Percentiles rank a stretch among this genome's conserved stretches.
Evolutionary conservation across 2,797 vertebrate genomes (phyloP).

Genomic region (Pantherophis vulpinus): DNA sequence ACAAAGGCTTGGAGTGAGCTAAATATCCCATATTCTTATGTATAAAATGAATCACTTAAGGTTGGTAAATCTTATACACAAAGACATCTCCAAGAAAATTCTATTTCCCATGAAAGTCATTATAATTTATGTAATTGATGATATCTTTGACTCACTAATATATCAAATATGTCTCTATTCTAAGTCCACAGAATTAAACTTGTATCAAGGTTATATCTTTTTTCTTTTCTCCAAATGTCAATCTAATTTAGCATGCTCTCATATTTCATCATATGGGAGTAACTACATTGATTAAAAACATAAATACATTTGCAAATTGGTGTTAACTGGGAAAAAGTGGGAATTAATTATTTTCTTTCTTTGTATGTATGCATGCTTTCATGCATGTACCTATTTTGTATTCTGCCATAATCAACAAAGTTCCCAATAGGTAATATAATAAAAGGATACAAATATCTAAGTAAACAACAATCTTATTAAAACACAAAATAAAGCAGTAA

Average conservation of each 20-base stretch:
- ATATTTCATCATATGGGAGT: background rate
- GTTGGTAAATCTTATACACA: conserved; percentile 1
- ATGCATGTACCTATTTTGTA: background rate
- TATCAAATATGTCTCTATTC: background rate
- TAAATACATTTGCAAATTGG: background rate
- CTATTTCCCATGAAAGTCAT: background rate
- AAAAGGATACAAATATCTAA: background rate
- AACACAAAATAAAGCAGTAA: background rate
- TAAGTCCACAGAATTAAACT: background rate
- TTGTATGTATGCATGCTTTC: background rate
- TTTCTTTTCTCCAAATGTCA: conserved; percentile 10
- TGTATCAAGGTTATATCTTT: background rate
- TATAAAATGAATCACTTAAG: conserved; percentile 43
- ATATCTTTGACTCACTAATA: background rate
- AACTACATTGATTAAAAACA: background rate
- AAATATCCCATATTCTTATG: conserved; percentile 48
- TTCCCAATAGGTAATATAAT: background rate
- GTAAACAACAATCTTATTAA: background rate
- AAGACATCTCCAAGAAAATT: background rate
- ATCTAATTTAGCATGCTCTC: background rate
- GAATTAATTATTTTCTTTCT: background rate
- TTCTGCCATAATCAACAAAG: background rate
- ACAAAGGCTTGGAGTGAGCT: conserved; percentile 29
- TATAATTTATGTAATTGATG: background rate
- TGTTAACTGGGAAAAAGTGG: background rate